A percentile compares a stretch with the other conserved stretches of the same genome.
phyloP scores from a whole-genome alignment of 1,140 invertebrate species.

The Drosophila simulans region DNA sequence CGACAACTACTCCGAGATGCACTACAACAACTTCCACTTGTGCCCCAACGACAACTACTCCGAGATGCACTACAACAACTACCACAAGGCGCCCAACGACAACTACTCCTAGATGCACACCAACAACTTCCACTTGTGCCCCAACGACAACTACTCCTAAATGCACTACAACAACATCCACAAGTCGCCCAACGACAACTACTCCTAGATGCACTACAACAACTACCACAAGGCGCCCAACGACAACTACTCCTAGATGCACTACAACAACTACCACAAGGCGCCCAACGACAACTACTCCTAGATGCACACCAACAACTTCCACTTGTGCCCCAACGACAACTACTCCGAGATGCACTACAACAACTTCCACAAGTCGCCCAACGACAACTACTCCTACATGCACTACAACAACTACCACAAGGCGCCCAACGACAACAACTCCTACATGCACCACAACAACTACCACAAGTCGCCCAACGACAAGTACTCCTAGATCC shows the following conservation, averaged over 20 bases:
- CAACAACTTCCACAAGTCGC: neutral
- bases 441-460: neutral
- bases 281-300: neutral
- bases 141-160: neutral
- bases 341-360: neutral
- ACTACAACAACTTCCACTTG: neutral
- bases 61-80: neutral
- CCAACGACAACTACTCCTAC: neutral
- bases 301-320: neutral
- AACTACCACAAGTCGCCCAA: too few relatives aligned
- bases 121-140: neutral
- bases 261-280: neutral
- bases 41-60: neutral
- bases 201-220: constrained; percentile 1
- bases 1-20: neutral
- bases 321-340: neutral
- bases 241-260: neutral
- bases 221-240: neutral
- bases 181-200: neutral
- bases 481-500: too few relatives aligned
- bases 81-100: neutral
- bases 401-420: too few relatives aligned
- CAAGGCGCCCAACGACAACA: neutral
- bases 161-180: neutral
- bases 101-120: neutral